Evolutionary conservation across 2,888 invertebrate genomes (phyloP).

Genomic region (Siphlonurus alternatus): DNA sequence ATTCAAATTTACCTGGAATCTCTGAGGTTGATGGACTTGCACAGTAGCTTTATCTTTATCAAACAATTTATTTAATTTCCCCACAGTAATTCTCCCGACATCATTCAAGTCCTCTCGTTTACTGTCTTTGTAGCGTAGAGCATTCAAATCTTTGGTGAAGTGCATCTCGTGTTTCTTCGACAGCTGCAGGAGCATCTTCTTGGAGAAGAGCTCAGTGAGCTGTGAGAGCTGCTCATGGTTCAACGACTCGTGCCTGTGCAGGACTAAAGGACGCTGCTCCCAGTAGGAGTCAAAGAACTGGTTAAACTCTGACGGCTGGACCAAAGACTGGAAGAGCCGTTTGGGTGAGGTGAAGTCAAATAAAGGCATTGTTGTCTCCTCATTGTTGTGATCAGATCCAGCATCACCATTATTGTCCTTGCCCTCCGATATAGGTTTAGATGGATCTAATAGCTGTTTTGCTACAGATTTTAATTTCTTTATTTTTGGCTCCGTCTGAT

Average conservation of each 20-base stretch:
- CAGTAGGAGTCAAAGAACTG: conserved; percentile 12
- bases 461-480: background rate
- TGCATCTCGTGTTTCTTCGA: conserved; percentile 9
- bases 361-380: conserved; percentile 9
- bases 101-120: conserved; percentile 10
- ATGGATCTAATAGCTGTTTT: background rate
- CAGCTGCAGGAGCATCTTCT: conserved; percentile 6
- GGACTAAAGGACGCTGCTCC: conserved; percentile 12
- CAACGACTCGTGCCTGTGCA: conserved; percentile 6
- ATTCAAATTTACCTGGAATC: conserved; percentile 13
- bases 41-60: conserved; percentile 12
- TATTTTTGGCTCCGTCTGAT: background rate
- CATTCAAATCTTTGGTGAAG: conserved; percentile 11
- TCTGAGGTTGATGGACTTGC: conserved; percentile 14
- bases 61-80: conserved; percentile 10
- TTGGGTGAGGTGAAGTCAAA: conserved; percentile 13
- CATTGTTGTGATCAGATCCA: background rate
- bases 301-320: conserved; percentile 9
- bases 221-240: background rate
- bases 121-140: conserved; percentile 10
- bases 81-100: conserved; percentile 8
- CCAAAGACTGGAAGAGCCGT: conserved; percentile 11
- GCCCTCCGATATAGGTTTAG: background rate
- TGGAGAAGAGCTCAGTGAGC: conserved; percentile 9
- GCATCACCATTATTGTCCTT: background rate